phyloP scores from a whole-genome alignment of 1,140 invertebrate species.

The Berghia stephanieae region DNA sequence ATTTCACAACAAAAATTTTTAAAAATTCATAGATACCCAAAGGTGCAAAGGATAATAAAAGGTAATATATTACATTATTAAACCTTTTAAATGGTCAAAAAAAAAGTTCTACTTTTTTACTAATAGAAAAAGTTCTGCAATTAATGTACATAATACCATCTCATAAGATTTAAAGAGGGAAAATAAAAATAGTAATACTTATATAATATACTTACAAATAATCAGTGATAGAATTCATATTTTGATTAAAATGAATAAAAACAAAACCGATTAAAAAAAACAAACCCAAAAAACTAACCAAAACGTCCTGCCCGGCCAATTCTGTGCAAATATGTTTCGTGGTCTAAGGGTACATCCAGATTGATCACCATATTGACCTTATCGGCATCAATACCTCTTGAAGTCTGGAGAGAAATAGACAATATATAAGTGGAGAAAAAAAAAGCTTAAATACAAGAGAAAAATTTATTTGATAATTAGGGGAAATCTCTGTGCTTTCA shows the following conservation, averaged over 20 bases:
- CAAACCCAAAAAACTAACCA: conserved; percentile 51
- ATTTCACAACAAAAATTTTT: no score
- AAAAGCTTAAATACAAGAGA: not conserved
- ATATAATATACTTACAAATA: no score
- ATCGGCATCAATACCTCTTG: conserved; percentile 85
- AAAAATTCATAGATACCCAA: no score
- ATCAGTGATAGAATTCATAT: not conserved
- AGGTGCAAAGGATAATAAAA: no score
- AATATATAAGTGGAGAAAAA: not conserved
- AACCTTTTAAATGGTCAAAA: no score
- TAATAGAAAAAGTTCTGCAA: no score
- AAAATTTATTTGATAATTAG: not conserved
- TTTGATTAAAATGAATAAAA: not conserved
- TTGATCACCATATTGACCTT: conserved; percentile 95
- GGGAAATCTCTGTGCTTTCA: no score
- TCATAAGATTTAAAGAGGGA: no score
- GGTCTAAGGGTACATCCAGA: conserved; percentile 84
- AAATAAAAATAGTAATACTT: no score
- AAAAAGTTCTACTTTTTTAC: no score
- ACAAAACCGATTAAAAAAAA: not conserved
- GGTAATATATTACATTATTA: no score
- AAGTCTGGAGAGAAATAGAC: conserved; percentile 60
- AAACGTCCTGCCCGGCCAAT: conserved; percentile 93
- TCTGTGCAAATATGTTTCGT: conserved; percentile 92
- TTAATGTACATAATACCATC: no score